phyloP scores from a whole-genome alignment of 2,888 invertebrate species.

The Rhagium mordax region DNA sequence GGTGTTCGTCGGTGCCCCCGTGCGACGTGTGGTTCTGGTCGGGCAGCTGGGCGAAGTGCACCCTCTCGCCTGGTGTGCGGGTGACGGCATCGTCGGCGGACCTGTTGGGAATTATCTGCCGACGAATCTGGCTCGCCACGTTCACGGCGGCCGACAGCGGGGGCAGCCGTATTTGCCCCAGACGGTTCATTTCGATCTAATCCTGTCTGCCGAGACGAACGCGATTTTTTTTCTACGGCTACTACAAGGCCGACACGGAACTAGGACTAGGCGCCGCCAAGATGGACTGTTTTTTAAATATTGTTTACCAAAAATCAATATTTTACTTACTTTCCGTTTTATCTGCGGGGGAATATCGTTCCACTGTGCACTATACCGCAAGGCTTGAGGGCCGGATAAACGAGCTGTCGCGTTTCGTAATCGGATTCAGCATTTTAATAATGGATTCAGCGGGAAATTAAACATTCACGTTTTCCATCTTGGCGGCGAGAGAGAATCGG shows the following conservation, averaged over 20 bases:
- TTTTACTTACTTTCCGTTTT: slow-evolving; percentile 18
- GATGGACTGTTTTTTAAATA: slow-evolving; percentile 54
- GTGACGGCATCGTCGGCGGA: slow-evolving; percentile 15
- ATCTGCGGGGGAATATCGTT: background rate
- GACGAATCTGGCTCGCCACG: slow-evolving; percentile 87
- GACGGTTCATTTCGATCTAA: slow-evolving; percentile 73
- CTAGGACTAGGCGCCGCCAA: slow-evolving; percentile 57
- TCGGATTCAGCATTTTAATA: slow-evolving; percentile 44
- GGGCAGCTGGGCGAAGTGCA: slow-evolving; percentile 58
- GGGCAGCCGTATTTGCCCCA: slow-evolving; percentile 79
- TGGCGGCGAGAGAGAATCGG: slow-evolving; percentile 63
- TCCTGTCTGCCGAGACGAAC: background rate
- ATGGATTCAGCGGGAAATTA: slow-evolving; percentile 54
- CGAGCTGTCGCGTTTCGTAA: background rate
- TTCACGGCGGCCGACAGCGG: slow-evolving; percentile 84
- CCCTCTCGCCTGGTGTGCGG: slow-evolving; percentile 51
- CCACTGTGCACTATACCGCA: slow-evolving; percentile 14
- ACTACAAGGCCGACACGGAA: background rate
- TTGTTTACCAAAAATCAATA: slow-evolving; percentile 31
- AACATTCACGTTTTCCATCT: slow-evolving; percentile 64
- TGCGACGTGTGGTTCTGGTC: slow-evolving; percentile 58
- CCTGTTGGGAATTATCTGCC: slow-evolving; percentile 82
- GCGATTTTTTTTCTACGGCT: background rate
- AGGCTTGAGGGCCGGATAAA: background rate
- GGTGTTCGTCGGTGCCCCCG: slow-evolving; percentile 73